phyloP scores from a whole-genome alignment of 2,113 vertebrate species.

The Sinocyclocheilus maitianheensis region DNA sequence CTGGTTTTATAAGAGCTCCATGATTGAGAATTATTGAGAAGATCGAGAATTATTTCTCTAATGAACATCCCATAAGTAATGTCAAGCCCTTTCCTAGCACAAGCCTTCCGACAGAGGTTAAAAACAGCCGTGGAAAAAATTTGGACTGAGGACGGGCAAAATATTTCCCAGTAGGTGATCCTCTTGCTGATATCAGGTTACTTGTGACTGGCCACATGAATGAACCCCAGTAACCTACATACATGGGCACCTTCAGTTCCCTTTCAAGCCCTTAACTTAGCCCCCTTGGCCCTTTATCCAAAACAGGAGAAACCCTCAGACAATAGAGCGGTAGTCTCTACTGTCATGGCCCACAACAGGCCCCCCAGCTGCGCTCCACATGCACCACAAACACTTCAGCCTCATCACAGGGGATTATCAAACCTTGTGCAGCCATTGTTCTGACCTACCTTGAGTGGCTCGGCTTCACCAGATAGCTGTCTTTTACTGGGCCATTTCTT shows the following conservation, averaged over 20 bases:
- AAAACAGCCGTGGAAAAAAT: slow-evolving; percentile 91
- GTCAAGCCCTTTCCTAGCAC: slow-evolving; percentile 23
- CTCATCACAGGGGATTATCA: slow-evolving; percentile 76
- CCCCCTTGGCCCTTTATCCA: slow-evolving; percentile 71
- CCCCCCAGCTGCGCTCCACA: slow-evolving; percentile 50
- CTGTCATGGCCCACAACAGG: slow-evolving; percentile 41
- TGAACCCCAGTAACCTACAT: slow-evolving; percentile 83
- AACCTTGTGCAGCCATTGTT: slow-evolving; percentile 73
- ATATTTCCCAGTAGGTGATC: slow-evolving; percentile 84
- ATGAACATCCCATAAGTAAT: neutral
- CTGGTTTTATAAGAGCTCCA: neutral
- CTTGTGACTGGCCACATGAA: slow-evolving; percentile 84
- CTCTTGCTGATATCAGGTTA: slow-evolving; percentile 83
- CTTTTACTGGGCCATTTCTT: slow-evolving; percentile 60
- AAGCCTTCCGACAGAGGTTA: slow-evolving; percentile 50
- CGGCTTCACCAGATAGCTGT: slow-evolving; percentile 63
- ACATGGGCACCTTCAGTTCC: slow-evolving; percentile 74
- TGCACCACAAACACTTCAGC: slow-evolving; percentile 67
- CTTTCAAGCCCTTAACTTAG: slow-evolving; percentile 56
- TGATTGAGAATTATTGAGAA: neutral
- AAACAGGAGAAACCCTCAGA: slow-evolving; percentile 77
- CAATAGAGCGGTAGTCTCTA: slow-evolving; percentile 59
- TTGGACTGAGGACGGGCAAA: slow-evolving; percentile 88
- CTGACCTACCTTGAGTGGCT: slow-evolving; percentile 69
- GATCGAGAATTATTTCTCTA: neutral